Conservation (phyloP, 2,113 vertebrate species). For the Plectropomus leopardus region DNA sequence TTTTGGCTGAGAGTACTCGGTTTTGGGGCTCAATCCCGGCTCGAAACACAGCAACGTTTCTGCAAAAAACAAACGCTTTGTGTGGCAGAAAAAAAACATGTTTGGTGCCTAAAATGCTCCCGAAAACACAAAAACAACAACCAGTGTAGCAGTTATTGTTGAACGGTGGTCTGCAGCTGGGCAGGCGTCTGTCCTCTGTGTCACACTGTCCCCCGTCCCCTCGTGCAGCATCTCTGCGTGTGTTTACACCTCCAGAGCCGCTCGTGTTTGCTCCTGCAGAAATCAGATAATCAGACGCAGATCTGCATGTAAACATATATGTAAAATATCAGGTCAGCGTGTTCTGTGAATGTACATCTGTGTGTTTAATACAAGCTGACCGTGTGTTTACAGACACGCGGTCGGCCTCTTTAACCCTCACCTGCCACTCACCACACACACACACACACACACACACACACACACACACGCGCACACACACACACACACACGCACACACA, state of each 20-base stretch:
- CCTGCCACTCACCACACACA: constrained; percentile 32
- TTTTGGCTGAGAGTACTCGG: no score
- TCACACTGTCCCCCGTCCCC: no score
- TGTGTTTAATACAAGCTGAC: not conserved
- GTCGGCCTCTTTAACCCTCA: constrained; percentile 17
- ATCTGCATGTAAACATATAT: not conserved
- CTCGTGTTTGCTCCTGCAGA: no score
- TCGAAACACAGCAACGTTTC: no score
- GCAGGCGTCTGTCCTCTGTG: no score
- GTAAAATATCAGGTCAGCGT: not conserved
- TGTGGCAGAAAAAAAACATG: no score
- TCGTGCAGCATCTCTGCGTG: not conserved
- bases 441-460: constrained; percentile 17
- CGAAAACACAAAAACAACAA: no score
- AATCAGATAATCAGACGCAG: not conserved
- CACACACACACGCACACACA: constrained; percentile 18
- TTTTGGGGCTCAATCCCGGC: no score
- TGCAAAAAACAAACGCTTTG: no score
- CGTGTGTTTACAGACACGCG: constrained; percentile 1
- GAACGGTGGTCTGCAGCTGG: no score
- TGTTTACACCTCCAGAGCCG: not conserved
- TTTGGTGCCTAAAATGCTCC: no score
- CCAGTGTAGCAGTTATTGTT: no score
- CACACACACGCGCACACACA: constrained; percentile 9
- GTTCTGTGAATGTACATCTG: not conserved